Evolutionary conservation across 35 echinoderm and acorn worm species (phyloP).

Genomic region (Heliocidaris erythrogramma): DNA sequence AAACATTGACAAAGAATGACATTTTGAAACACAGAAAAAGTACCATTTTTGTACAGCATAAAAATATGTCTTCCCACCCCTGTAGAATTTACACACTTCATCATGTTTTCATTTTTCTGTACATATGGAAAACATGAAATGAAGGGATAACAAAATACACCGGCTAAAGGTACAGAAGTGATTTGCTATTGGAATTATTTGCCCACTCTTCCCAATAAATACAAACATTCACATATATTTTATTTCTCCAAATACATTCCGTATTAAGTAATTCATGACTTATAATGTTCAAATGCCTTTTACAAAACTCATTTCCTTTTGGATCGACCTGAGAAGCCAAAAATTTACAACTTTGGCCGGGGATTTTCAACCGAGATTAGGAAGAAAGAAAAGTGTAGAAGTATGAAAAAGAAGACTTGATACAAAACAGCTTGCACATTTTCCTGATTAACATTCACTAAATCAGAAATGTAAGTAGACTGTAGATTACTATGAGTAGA

Average conservation of each 20-base stretch:
- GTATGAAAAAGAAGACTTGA: no score
- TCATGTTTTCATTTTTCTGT: background rate
- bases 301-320: background rate
- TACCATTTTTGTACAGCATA: constrained; percentile 17
- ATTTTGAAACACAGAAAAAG: background rate
- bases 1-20: background rate
- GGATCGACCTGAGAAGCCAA: background rate
- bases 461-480: no score
- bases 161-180: background rate
- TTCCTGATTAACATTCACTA: no score
- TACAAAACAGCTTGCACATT: no score
- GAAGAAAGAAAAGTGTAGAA: no score
- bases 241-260: background rate
- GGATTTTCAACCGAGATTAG: background rate
- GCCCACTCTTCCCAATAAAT: background rate
- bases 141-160: background rate
- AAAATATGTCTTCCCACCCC: background rate
- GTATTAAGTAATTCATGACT: background rate
- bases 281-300: no score
- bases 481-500: no score
- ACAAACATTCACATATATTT: background rate
- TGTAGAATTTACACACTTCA: background rate
- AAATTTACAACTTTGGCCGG: background rate
- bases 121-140: background rate
- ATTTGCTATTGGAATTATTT: background rate